Conservation (phyloP, 2,888 invertebrate species). For the Hydrotaea cyrtoneurina region DNA sequence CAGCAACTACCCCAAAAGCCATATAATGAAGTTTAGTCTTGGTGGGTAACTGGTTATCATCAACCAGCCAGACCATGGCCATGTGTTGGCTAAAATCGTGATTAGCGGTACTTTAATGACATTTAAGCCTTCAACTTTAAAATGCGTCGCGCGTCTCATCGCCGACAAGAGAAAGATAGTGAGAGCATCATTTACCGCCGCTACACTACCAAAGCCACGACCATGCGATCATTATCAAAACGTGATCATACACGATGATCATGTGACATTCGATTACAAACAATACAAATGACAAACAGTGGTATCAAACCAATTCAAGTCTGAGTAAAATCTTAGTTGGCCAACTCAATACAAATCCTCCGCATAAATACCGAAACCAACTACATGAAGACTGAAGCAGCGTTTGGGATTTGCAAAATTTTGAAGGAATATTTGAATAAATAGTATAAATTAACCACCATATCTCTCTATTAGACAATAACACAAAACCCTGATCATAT, state of each 20-base stretch:
- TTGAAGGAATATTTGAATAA: too few species aligned
- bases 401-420: too few species aligned
- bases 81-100: constrained; percentile 63
- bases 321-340: too few species aligned
- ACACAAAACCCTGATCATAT: too few species aligned
- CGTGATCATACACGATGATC: constrained; percentile 51
- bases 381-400: too few species aligned
- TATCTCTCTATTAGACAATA: too few species aligned
- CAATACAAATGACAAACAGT: not conserved
- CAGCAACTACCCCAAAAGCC: constrained; percentile 5
- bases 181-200: not conserved
- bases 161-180: not conserved
- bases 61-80: constrained; percentile 1
- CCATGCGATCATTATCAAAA: constrained; percentile 55
- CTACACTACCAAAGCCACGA: not conserved
- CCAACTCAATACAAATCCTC: too few species aligned
- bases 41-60: not conserved
- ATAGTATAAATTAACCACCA: too few species aligned
- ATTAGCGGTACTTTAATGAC: constrained; percentile 69
- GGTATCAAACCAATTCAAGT: not conserved
- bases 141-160: constrained; percentile 55
- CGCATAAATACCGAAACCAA: too few species aligned
- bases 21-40: constrained; percentile 27
- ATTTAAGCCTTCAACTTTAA: constrained; percentile 49
- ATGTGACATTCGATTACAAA: constrained; percentile 41